phyloP scores from a whole-genome alignment of 2,797 vertebrate genomes.

The Rhinogobio ventralis region DNA sequence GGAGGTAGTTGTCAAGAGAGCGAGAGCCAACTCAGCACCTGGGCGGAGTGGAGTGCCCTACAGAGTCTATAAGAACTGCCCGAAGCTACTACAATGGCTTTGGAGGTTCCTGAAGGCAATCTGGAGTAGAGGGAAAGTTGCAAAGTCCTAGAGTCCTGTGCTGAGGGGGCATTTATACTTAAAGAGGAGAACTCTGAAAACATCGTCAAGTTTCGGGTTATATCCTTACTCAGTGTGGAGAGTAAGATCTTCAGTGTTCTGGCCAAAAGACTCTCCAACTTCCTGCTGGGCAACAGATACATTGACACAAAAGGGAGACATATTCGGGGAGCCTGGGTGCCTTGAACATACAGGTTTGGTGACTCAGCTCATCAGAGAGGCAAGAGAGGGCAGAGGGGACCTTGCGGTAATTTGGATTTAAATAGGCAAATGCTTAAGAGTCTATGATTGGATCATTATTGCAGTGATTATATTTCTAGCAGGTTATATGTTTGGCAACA shows the following conservation, averaged over 20 bases:
- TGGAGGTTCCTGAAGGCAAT: background rate
- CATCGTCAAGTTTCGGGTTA: background rate
- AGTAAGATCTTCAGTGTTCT: background rate
- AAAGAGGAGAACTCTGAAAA: background rate
- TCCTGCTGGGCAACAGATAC: slow-evolving; percentile 1
- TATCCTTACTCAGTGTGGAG: background rate
- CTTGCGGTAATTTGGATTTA: background rate
- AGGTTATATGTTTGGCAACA: too few species aligned
- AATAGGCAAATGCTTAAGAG: too few species aligned
- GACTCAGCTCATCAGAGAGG: slow-evolving; percentile 16
- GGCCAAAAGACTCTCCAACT: background rate
- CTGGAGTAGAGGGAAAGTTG: background rate
- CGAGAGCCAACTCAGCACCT: background rate
- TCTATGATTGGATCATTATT: too few species aligned
- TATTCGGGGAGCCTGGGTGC: background rate
- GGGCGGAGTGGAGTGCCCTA: background rate
- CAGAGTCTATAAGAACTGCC: background rate
- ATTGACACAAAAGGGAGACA: slow-evolving; percentile 14
- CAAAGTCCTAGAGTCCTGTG: background rate
- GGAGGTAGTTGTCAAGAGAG: background rate
- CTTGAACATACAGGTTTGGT: background rate
- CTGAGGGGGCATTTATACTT: background rate
- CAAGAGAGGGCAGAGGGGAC: background rate
- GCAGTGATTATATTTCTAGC: too few species aligned
- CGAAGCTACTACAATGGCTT: background rate